These are phyloP conservation scores for Stomorhina lunata DNA, from an alignment of 2,888 invertebrate species.

Conservation along the genomic window DNA sequence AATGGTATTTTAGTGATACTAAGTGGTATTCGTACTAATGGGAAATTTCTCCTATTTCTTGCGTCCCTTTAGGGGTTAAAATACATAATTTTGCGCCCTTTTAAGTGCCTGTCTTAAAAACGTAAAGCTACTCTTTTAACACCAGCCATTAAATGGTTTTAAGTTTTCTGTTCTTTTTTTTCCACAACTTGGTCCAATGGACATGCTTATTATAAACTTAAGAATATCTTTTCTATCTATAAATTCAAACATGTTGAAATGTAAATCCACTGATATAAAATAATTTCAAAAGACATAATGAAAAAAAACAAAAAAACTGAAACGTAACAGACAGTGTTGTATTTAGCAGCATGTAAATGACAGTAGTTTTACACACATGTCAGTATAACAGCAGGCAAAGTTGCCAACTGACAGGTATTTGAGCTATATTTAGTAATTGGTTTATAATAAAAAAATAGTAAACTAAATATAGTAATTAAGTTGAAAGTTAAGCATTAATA, in stretches of 20 bases:
- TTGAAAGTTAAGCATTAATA: too few relatives aligned
- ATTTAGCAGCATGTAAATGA: slow-evolving; percentile 2
- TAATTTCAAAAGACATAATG: not conserved
- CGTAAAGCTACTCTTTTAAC: slow-evolving; percentile 73
- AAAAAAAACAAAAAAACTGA: not conserved
- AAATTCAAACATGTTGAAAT: slow-evolving; percentile 24
- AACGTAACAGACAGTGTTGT: too few relatives aligned
- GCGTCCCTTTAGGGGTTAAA: slow-evolving; percentile 35
- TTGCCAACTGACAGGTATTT: too few relatives aligned
- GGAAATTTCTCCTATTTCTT: not conserved
- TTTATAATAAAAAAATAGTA: too few relatives aligned
- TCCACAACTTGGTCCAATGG: not conserved
- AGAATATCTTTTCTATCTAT: slow-evolving; percentile 21
- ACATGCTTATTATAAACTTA: not conserved
- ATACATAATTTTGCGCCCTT: not conserved
- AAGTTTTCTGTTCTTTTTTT: slow-evolving; percentile 68
- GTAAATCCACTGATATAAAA: slow-evolving; percentile 35
- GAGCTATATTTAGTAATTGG: too few relatives aligned
- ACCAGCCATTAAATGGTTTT: slow-evolving; percentile 74
- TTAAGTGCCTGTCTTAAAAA: slow-evolving; percentile 51
- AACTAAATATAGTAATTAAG: too few relatives aligned
- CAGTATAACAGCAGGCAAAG: too few relatives aligned
- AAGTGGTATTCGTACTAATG: not conserved
- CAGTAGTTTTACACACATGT: slow-evolving; percentile 1
- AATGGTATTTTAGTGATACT: too few relatives aligned